A percentile compares a stretch with the other conserved stretches of the same genome.
Conservation (phyloP, 2,113 vertebrate genomes). For the Pygoscelis antarcticus region DNA sequence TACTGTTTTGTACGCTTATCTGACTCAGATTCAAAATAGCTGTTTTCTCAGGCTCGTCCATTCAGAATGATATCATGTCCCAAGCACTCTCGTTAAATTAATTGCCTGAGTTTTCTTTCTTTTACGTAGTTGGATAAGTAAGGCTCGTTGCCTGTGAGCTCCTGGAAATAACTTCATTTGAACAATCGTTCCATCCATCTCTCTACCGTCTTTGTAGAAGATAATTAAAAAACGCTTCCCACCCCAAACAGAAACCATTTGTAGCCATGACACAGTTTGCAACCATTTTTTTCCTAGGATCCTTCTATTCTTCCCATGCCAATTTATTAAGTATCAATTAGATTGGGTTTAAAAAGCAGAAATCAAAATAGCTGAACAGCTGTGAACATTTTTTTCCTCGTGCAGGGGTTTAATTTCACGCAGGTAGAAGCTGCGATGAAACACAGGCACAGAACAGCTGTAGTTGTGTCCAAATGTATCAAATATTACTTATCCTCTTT, state of each 20-base stretch:
- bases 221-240: neutral
- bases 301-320: neutral
- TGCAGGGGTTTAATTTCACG: neutral
- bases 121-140: neutral
- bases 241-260: neutral
- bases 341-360: neutral
- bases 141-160: neutral
- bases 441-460: neutral
- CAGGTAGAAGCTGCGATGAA: neutral
- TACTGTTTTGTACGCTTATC: neutral
- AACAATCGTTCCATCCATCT: constrained; percentile 19
- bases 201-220: neutral
- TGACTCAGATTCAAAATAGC: neutral
- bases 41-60: neutral
- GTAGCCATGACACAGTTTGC: neutral
- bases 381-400: neutral
- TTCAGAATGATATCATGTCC: constrained; percentile 30
- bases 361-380: neutral
- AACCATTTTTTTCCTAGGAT: neutral
- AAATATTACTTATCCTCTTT: neutral
- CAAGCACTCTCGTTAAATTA: neutral
- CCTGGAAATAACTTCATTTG: constrained; percentile 3
- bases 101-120: constrained; percentile 9
- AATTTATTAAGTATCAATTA: neutral
- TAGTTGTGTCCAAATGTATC: neutral